Conservation (phyloP, 1,140 invertebrate genomes). For the Popillia japonica region DNA sequence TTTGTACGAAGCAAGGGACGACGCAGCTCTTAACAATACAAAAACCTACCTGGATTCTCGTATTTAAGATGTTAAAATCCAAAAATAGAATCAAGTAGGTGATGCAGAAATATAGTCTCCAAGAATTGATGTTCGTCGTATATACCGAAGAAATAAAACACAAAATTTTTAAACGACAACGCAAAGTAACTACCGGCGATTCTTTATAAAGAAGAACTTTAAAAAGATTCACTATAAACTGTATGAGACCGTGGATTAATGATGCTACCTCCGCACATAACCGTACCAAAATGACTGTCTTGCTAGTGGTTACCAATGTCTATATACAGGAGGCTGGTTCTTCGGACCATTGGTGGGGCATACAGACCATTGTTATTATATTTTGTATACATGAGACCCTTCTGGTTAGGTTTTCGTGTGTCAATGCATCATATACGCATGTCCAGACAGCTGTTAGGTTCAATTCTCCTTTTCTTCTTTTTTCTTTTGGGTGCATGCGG, state of each 20-base stretch:
- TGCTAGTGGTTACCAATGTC: slow-evolving; percentile 28
- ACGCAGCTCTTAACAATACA: neutral
- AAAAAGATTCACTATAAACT: neutral
- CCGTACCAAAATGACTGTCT: slow-evolving; percentile 34
- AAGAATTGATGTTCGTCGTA: neutral
- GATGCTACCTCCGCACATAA: slow-evolving; percentile 20
- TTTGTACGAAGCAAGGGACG: neutral
- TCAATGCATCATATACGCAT: slow-evolving; percentile 29
- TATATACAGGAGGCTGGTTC: slow-evolving; percentile 34
- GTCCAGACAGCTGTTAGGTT: slow-evolving; percentile 28
- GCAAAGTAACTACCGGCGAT: neutral
- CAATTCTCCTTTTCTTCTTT: slow-evolving; percentile 15
- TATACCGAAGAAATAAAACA: slow-evolving; percentile 1
- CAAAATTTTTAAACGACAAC: slow-evolving; percentile 8
- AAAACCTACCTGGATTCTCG: neutral
- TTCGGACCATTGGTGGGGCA: slow-evolving; percentile 14
- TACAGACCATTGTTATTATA: slow-evolving; percentile 29
- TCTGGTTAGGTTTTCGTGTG: slow-evolving; percentile 13
- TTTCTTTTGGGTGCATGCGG: slow-evolving; percentile 16
- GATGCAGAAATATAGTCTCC: neutral
- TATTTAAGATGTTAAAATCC: slow-evolving; percentile 7
- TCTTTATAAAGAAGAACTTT: neutral
- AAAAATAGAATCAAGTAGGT: neutral
- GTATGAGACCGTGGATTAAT: neutral
- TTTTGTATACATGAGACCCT: slow-evolving; percentile 29